phyloP scores from a whole-genome alignment of 2,888 invertebrate genomes.

The Colletes collaris region DNA sequence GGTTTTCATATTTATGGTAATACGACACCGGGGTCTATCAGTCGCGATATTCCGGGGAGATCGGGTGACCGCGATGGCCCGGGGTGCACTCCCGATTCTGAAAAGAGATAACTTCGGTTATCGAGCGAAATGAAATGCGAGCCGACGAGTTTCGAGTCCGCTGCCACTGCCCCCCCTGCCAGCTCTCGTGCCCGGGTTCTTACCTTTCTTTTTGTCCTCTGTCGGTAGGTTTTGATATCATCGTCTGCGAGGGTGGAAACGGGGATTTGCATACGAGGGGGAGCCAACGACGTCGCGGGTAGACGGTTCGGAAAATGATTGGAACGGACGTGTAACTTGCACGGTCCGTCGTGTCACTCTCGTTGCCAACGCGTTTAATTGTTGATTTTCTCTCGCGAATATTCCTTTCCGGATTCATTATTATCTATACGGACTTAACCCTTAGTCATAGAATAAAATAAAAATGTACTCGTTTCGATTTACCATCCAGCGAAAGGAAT shows the following conservation, averaged over 20 bases:
- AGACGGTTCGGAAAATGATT: constrained; percentile 7
- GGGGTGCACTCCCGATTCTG: constrained; percentile 45
- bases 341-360: background rate
- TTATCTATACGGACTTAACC: too few species aligned
- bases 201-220: constrained; percentile 9
- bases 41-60: constrained; percentile 56
- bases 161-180: background rate
- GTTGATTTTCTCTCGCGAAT: too few species aligned
- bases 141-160: constrained; percentile 33
- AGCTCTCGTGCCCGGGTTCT: constrained; percentile 1
- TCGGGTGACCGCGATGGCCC: constrained; percentile 52
- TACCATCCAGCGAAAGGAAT: too few species aligned
- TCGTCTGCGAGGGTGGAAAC: background rate
- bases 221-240: background rate
- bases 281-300: background rate
- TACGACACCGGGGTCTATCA: constrained; percentile 61
- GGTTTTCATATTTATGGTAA: constrained; percentile 65
- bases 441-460: too few species aligned
- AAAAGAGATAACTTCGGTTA: constrained; percentile 52
- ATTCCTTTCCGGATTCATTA: too few species aligned
- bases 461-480: too few species aligned
- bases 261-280: constrained; percentile 15
- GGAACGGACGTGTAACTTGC: constrained; percentile 12
- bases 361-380: background rate
- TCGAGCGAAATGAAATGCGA: constrained; percentile 55